Percentiles rank a stretch among this genome's conserved stretches.
Evolutionary conservation across 2,113 vertebrate genomes (phyloP).

Genomic region (Anarrhichthys ocellatus): DNA sequence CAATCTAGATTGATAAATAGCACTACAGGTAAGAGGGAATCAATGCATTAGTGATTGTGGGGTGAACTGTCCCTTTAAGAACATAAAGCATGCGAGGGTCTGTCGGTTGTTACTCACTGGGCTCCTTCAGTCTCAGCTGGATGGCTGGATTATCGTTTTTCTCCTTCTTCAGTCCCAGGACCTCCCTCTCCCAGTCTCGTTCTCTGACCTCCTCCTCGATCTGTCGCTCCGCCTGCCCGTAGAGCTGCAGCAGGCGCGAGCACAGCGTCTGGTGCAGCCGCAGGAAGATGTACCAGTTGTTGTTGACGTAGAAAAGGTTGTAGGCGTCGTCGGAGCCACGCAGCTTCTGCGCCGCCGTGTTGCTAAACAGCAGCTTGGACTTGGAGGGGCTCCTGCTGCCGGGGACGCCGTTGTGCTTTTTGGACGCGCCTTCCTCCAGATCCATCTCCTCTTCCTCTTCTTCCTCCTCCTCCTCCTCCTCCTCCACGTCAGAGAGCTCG

Average conservation of each 20-base stretch:
- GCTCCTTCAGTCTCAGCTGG: conserved; percentile 96
- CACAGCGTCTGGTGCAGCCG: conserved; percentile 97
- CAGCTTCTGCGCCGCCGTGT: conserved; percentile 90
- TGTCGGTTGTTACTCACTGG: conserved; percentile 86
- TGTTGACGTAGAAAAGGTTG: conserved; percentile 98
- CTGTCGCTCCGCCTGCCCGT: conserved; percentile 94
- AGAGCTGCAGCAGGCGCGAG: conserved; percentile 91
- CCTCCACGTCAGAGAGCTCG: conserved; percentile 94
- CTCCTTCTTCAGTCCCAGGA: conserved; percentile 93
- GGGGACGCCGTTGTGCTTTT: conserved; percentile 94
- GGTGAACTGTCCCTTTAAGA: not conserved
- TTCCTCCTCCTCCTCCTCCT: conserved; percentile 90
- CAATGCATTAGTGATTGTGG: not conserved
- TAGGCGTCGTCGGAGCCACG: conserved; percentile 92
- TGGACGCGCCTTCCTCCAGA: conserved; percentile 85
- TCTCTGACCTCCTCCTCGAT: conserved; percentile 94
- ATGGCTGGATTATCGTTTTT: conserved; percentile 95
- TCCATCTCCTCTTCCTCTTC: conserved; percentile 82
- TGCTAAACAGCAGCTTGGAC: conserved; percentile 93
- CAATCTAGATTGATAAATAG: not conserved
- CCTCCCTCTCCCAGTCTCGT: conserved; percentile 94
- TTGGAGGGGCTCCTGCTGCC: conserved; percentile 84
- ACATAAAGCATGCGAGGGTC: not conserved
- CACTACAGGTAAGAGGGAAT: not conserved
- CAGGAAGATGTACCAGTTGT: conserved; percentile 99